phyloP scores from a whole-genome alignment of 2,113 vertebrate species.

The Capricornis sumatraensis region DNA sequence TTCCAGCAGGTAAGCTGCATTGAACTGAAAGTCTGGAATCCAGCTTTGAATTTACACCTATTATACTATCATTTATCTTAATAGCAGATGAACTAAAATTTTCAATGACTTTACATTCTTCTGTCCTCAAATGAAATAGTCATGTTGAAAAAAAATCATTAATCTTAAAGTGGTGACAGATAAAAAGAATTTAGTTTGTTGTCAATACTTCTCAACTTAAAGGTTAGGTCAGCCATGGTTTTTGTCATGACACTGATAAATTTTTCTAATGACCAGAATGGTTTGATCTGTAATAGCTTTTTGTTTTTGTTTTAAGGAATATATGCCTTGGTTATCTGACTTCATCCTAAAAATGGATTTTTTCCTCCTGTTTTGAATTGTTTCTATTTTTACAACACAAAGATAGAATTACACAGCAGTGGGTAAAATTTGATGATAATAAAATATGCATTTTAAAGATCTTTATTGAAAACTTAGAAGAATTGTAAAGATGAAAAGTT shows the following conservation, averaged over 20 bases:
- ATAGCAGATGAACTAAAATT: constrained; percentile 48
- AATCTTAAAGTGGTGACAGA: constrained; percentile 55
- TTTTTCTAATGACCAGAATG: constrained; percentile 50
- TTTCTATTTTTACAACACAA: constrained; percentile 6
- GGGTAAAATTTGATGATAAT: constrained; percentile 18
- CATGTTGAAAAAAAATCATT: background rate
- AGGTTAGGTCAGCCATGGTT: constrained; percentile 32
- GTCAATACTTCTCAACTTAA: constrained; percentile 38
- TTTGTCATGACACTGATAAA: constrained; percentile 20
- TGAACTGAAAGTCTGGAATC: constrained; percentile 41
- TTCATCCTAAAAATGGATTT: background rate
- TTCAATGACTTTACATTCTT: constrained; percentile 14
- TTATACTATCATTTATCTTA: constrained; percentile 58
- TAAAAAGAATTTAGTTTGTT: constrained; percentile 37
- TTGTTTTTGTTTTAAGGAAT: constrained; percentile 18
- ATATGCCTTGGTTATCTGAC: background rate
- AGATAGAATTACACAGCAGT: constrained; percentile 4
- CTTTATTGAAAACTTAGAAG: constrained; percentile 8
- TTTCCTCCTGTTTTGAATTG: background rate
- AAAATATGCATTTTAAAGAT: constrained; percentile 5
- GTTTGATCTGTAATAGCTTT: constrained; percentile 44
- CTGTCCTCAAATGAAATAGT: constrained; percentile 21
- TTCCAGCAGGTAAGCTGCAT: constrained; percentile 18
- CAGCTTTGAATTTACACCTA: constrained; percentile 18
- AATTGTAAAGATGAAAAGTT: constrained; percentile 17